Evolutionary conservation across 53 echinoderm and acorn worm species (phyloP).

Genomic region (Zoroaster sp.): DNA sequence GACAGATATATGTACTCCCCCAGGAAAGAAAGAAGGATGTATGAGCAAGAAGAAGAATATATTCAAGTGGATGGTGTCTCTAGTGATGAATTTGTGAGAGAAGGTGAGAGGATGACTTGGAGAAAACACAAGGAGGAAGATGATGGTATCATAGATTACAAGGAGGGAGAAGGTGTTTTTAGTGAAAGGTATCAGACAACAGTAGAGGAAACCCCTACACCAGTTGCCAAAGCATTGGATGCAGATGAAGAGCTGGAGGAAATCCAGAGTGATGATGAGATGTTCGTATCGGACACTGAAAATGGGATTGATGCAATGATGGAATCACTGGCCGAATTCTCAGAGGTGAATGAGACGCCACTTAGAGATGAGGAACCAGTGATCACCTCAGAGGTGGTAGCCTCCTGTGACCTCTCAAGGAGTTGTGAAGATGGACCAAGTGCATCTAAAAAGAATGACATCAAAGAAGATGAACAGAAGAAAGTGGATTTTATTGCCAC

Average conservation of each 20-base stretch:
- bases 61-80: background rate
- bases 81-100: background rate
- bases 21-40: background rate
- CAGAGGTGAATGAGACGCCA: background rate
- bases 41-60: background rate
- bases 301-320: background rate
- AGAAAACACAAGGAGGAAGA: background rate
- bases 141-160: background rate
- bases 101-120: background rate
- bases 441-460: background rate
- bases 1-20: background rate
- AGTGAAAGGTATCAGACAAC: background rate
- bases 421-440: background rate
- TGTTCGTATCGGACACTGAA: conserved; percentile 1
- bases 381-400: background rate
- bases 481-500: background rate
- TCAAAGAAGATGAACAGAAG: background rate
- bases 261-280: background rate
- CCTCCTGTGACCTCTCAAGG: background rate
- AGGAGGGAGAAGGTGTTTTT: background rate
- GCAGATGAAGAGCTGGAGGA: background rate
- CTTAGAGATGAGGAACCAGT: background rate
- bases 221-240: background rate
- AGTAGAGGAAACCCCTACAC: background rate
- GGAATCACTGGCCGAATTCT: background rate